Percentiles rank a stretch among this genome's conserved stretches.
These are phyloP conservation scores for Clostera curtula DNA, from an alignment of 2,888 invertebrate genomes.

Conservation along the genomic window DNA sequence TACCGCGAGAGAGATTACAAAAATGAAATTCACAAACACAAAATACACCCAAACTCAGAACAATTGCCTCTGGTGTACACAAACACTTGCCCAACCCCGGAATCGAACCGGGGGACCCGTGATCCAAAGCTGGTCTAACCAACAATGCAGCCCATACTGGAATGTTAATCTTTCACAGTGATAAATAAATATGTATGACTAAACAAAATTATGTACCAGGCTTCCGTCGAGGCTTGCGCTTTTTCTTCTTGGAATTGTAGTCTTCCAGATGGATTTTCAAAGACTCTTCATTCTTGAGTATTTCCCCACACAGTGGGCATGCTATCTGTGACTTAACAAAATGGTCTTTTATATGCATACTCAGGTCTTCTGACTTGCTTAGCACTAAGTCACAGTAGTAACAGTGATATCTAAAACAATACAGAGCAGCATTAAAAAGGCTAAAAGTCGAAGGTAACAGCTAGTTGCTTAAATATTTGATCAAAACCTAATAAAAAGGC, in stretches of 20 bases:
- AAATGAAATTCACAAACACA: too few species aligned
- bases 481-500: too few species aligned
- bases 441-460: too few species aligned
- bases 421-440: slow-evolving; percentile 1
- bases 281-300: slow-evolving; percentile 41
- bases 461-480: too few species aligned
- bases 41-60: too few species aligned
- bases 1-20: too few species aligned
- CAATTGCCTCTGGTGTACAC: too few species aligned
- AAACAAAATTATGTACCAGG: too few species aligned
- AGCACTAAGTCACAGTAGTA: slow-evolving; percentile 40
- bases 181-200: too few species aligned
- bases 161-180: not conserved
- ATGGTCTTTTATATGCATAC: slow-evolving; percentile 38
- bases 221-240: slow-evolving; percentile 45
- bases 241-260: slow-evolving; percentile 35
- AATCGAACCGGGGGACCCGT: too few species aligned
- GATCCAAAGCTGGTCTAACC: too few species aligned
- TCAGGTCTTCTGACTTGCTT: slow-evolving; percentile 22
- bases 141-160: not conserved
- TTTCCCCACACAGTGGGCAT: slow-evolving; percentile 51
- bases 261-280: slow-evolving; percentile 42
- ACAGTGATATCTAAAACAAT: slow-evolving; percentile 33
- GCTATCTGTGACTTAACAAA: slow-evolving; percentile 34
- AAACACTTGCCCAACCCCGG: too few species aligned